Conservation (phyloP, 2,113 vertebrate species). For the Neomonachus schauinslandi region DNA sequence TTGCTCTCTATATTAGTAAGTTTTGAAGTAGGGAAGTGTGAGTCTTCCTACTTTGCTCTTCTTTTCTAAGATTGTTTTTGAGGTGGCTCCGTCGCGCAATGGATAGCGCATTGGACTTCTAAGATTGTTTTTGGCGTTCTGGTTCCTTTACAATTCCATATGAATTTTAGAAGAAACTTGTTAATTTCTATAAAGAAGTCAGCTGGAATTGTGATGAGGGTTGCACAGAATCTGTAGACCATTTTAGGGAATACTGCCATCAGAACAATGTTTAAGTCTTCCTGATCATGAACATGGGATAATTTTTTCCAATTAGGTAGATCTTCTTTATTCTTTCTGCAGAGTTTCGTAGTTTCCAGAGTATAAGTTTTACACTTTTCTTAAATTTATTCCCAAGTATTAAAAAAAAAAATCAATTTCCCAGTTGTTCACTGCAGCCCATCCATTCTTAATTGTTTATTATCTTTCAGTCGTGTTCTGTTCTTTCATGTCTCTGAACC, state of each 20-base stretch:
- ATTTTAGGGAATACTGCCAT: neutral
- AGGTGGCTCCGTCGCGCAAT: no score
- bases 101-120: no score
- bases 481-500: neutral
- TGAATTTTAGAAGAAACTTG: neutral
- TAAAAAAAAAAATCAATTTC: neutral
- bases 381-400: neutral
- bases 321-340: neutral
- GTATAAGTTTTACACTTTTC: neutral
- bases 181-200: neutral
- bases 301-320: neutral
- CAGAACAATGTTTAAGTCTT: neutral
- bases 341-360: neutral
- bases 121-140: neutral
- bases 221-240: neutral
- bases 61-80: neutral
- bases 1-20: neutral
- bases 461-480: neutral
- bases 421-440: neutral
- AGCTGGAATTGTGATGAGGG: neutral
- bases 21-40: slow-evolving; percentile 4
- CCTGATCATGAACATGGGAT: neutral
- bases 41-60: neutral
- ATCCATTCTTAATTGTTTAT: neutral
- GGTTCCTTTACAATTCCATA: neutral